A percentile compares a stretch with the other conserved stretches of the same genome.
These are phyloP conservation scores for Macquaria australasica DNA, from an alignment of 2,113 vertebrate species.

Conservation along the genomic window DNA sequence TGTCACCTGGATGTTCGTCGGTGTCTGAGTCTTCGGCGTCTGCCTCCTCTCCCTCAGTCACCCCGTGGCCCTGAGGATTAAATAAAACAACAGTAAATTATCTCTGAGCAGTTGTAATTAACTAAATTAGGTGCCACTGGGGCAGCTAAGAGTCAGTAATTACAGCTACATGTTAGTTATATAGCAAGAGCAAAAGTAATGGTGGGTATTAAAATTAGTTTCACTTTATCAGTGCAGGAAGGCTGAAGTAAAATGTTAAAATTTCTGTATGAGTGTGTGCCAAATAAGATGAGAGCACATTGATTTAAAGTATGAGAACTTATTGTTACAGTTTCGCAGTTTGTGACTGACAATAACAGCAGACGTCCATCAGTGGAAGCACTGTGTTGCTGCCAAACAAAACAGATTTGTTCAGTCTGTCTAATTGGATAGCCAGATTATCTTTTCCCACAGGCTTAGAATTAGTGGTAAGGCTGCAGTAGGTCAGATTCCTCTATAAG, in stretches of 20 bases:
- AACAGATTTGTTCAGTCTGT: conserved; percentile 65
- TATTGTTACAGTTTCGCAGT: background rate
- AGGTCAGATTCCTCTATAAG: conserved; percentile 60
- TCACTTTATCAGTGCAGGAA: background rate
- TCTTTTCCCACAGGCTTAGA: conserved; percentile 70
- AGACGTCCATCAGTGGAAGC: conserved; percentile 10
- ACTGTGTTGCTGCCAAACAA: conserved; percentile 37
- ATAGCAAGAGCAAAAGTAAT: background rate
- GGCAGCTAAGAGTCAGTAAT: background rate
- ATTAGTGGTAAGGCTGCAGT: conserved; percentile 50
- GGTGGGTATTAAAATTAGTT: no score
- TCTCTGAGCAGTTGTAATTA: conserved; percentile 21
- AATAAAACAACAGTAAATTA: conserved; percentile 21
- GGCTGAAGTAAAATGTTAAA: background rate
- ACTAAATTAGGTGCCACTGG: background rate
- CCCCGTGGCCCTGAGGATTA: conserved; percentile 24
- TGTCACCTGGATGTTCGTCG: conserved; percentile 28
- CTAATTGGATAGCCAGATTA: conserved; percentile 79
- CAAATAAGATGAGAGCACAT: background rate
- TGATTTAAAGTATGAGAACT: background rate
- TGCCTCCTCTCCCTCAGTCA: conserved; percentile 62
- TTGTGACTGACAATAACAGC: conserved; percentile 13
- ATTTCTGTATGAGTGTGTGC: no score
- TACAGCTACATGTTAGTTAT: background rate
- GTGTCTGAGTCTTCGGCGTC: conserved; percentile 65